A percentile compares a stretch with the other conserved stretches of the same genome.
Evolutionary conservation across 2,113 vertebrate species (phyloP).

Genomic region (Bothrops jararaca): DNA sequence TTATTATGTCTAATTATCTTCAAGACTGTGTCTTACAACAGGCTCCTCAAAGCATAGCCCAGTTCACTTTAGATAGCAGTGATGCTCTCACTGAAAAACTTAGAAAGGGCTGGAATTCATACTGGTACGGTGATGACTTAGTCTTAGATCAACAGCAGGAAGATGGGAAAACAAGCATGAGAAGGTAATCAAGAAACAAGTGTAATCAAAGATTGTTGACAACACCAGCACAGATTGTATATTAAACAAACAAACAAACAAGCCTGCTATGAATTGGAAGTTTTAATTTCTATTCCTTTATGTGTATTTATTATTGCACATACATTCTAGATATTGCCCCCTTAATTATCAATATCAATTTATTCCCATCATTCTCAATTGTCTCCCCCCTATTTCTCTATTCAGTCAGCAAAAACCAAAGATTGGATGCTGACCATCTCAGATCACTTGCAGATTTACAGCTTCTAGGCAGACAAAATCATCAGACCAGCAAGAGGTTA

Average conservation of each 20-base stretch:
- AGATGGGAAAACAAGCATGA: not conserved
- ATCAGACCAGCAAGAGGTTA: not conserved
- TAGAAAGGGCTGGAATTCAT: not conserved
- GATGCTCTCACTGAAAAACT: not conserved
- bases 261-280: not conserved
- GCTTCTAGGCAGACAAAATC: not conserved
- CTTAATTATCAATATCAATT: not conserved
- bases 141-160: not conserved
- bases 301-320: not conserved
- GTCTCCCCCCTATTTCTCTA: not conserved
- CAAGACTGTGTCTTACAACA: conserved; percentile 3
- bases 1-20: conserved; percentile 22
- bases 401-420: not conserved
- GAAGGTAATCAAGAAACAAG: not conserved
- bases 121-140: not conserved
- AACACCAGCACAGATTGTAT: not conserved
- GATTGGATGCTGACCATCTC: not conserved
- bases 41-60: not conserved
- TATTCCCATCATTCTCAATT: not conserved
- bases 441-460: not conserved
- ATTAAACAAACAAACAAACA: not conserved
- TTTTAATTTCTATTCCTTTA: not conserved
- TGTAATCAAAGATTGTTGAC: not conserved
- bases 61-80: conserved; percentile 5
- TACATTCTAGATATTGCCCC: not conserved